A percentile compares a stretch with the other conserved stretches of the same genome.
phyloP scores from a whole-genome alignment of 2,888 invertebrate species.

The Philopedon plagiatum region DNA sequence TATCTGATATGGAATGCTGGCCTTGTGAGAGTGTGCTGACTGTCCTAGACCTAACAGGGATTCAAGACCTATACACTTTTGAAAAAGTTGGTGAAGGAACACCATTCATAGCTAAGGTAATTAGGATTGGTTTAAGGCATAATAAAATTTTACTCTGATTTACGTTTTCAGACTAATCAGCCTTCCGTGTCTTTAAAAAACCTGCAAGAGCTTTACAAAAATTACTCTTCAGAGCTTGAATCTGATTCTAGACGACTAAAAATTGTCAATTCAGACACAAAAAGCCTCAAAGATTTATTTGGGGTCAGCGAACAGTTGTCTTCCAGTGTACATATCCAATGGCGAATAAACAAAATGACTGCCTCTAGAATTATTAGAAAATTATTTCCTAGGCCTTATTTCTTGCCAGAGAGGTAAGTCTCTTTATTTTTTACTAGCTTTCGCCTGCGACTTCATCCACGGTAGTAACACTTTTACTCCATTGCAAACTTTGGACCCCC shows the following conservation, averaged over 20 bases:
- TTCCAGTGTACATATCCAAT: slow-evolving; percentile 66
- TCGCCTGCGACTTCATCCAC: too few species aligned
- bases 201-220: slow-evolving; percentile 74
- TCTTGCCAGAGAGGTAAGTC: slow-evolving; percentile 71
- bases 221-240: slow-evolving; percentile 74
- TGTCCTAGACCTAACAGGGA: slow-evolving; percentile 77
- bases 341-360: slow-evolving; percentile 85
- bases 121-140: background rate
- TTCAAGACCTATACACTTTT: slow-evolving; percentile 68
- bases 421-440: too few species aligned
- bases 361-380: slow-evolving; percentile 80
- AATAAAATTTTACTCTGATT: slow-evolving; percentile 1
- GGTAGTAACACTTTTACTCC: too few species aligned
- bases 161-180: slow-evolving; percentile 75
- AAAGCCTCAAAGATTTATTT: slow-evolving; percentile 59
- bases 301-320: slow-evolving; percentile 52
- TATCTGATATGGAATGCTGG: slow-evolving; percentile 88
- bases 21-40: slow-evolving; percentile 82
- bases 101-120: slow-evolving; percentile 72
- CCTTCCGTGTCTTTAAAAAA: slow-evolving; percentile 71
- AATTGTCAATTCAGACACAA: slow-evolving; percentile 61
- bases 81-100: slow-evolving; percentile 70
- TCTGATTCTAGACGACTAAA: slow-evolving; percentile 75
- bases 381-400: slow-evolving; percentile 80
- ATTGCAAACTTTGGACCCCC: too few species aligned